phyloP scores from a whole-genome alignment of 2,797 vertebrate species.

The Tadarida brasiliensis region DNA sequence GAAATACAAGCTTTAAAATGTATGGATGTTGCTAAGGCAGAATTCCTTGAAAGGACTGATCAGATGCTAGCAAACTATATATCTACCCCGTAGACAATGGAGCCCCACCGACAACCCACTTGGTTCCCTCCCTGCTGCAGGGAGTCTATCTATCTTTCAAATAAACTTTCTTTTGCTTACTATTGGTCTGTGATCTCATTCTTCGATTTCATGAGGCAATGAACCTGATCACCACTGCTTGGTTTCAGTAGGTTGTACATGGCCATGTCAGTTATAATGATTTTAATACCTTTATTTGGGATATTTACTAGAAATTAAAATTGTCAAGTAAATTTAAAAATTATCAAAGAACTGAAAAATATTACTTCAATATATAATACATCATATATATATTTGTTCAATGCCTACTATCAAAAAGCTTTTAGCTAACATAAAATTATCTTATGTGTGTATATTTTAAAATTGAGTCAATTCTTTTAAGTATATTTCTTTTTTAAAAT shows the following conservation, averaged over 20 bases:
- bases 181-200: too few species aligned
- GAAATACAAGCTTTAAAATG: too few species aligned
- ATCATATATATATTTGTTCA: neutral
- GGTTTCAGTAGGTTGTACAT: neutral
- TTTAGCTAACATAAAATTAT: neutral
- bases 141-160: too few species aligned
- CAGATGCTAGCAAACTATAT: too few species aligned
- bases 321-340: neutral
- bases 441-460: neutral
- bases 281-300: neutral
- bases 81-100: too few species aligned
- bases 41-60: too few species aligned
- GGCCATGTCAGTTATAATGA: neutral
- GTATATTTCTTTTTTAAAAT: neutral
- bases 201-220: too few species aligned
- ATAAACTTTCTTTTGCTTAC: too few species aligned
- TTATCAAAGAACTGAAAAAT: neutral
- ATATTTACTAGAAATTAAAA: neutral
- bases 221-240: too few species aligned
- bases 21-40: too few species aligned
- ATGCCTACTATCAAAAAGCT: neutral
- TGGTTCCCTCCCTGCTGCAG: too few species aligned
- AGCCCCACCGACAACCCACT: too few species aligned
- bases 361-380: neutral
- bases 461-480: neutral